phyloP scores from a whole-genome alignment of 2,888 invertebrate species.

The Leucophora obtusa region DNA sequence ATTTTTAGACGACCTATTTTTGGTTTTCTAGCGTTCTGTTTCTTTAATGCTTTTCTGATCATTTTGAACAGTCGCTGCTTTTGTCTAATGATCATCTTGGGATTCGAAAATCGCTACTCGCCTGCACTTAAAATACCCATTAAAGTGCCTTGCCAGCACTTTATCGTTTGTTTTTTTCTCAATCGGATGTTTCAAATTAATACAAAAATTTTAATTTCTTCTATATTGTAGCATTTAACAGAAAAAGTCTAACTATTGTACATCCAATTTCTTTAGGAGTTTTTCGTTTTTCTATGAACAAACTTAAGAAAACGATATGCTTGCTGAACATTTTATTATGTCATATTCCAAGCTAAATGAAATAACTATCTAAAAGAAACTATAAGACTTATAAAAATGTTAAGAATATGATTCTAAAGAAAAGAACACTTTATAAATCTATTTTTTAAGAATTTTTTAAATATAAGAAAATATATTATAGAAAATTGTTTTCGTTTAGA shows the following conservation, averaged over 20 bases:
- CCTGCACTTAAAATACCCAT: too few species aligned
- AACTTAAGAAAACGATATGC: conserved; percentile 28
- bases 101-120: too few species aligned
- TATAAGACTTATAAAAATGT: conserved; percentile 30
- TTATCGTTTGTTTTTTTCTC: too few species aligned
- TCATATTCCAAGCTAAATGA: conserved; percentile 10
- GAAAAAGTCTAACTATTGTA: conserved; percentile 5
- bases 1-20: too few species aligned
- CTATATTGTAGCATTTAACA: neutral
- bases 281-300: conserved; percentile 9
- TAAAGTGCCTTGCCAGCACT: too few species aligned
- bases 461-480: conserved; percentile 27
- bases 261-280: conserved; percentile 11
- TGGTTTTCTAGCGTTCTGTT: too few species aligned
- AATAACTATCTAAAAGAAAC: conserved; percentile 14
- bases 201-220: neutral
- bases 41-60: too few species aligned
- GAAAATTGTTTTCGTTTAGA: conserved; percentile 39
- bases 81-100: too few species aligned
- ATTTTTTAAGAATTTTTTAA: conserved; percentile 25
- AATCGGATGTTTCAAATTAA: neutral
- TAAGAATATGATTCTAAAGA: conserved; percentile 30
- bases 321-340: conserved; percentile 39
- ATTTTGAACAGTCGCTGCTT: too few species aligned
- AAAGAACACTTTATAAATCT: conserved; percentile 2